Percentiles rank a stretch among this genome's conserved stretches.
phyloP scores from a whole-genome alignment of 2,113 vertebrate species.

The Dromiciops gliroides region DNA sequence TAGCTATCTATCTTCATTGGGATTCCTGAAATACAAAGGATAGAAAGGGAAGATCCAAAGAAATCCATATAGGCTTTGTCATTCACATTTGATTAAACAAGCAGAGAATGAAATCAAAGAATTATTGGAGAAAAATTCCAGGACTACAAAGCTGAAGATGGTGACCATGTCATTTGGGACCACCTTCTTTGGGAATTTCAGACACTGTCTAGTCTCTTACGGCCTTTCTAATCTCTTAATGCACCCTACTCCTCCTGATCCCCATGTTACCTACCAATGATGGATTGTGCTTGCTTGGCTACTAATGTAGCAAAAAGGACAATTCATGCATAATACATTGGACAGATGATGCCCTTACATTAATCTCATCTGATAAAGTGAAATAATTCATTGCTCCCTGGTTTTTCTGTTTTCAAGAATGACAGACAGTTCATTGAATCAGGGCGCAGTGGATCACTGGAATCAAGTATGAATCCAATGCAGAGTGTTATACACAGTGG shows the following conservation, averaged over 20 bases:
- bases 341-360: not conserved
- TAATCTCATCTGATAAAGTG: not conserved
- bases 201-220: not conserved
- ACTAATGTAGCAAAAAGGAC: not conserved
- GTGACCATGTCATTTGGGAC: conserved; percentile 46
- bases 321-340: not conserved
- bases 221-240: not conserved
- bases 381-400: too few relatives aligned
- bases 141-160: conserved; percentile 18
- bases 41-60: not conserved
- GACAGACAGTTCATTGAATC: too few relatives aligned
- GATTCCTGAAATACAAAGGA: conserved; percentile 25
- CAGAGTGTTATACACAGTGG: too few relatives aligned
- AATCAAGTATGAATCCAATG: too few relatives aligned
- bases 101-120: conserved; percentile 42
- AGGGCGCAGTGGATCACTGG: too few relatives aligned
- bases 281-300: not conserved
- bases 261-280: not conserved
- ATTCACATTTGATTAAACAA: not conserved
- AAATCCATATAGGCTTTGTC: conserved; percentile 8
- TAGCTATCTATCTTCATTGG: not conserved
- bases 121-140: conserved; percentile 40
- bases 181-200: conserved; percentile 45
- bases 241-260: not conserved
- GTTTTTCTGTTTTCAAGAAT: too few relatives aligned